Base-by-base conservation (phyloP, 37 sponge, comb jelly and placozoan genomes). In the Bolinopsis microptera region DNA sequence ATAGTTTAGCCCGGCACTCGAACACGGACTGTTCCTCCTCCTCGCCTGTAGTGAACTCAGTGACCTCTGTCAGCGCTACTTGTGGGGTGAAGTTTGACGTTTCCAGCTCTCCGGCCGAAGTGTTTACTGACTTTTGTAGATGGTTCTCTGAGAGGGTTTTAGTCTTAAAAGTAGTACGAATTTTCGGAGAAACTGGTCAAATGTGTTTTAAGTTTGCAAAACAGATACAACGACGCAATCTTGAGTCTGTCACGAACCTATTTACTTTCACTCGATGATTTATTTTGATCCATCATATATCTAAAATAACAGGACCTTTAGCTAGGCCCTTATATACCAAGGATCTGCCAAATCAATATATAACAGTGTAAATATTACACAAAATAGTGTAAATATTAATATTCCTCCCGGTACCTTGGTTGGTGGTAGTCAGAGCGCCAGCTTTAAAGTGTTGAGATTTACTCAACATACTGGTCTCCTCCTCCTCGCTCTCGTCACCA, bases 1-100 rank as follows among this genome's bases (percentile, higher is more conserved):
- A 98, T 34, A 98, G 93, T 86, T 96, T 97, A 32, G 95, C 95
- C 72, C 96, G 38, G 23, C 93, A 26, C 0, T 93, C 86, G 88
- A 97, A 98, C 76, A 97, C 21, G 40, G 76, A 94, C 36, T 95
- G 94, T 38, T 97, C 98, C 0, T 94, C 92, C 69, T 98, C 98
- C 68, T 98, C 97, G 16, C 98, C 97, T 0, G 95, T 94, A 77
- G 83, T 94, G 9, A 95, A 39, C 24, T 93, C 94, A 0, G 69
- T 67, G 13, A 80, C 23, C 23, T 95, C 96, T 25, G 98, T 94
- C 32, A 98, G 94, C 0, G 93, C 68, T 0, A 98, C 96, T 35
- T 80, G 82, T 1, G 82, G 82, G 21, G 30, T 28, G 37, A 34
- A 70, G 2, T 9, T 70, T 1, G 74, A 70, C 24, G 25, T 70